Evolutionary conservation across 2,888 invertebrate species (phyloP).

Genomic region (Xestia sexstrigata): DNA sequence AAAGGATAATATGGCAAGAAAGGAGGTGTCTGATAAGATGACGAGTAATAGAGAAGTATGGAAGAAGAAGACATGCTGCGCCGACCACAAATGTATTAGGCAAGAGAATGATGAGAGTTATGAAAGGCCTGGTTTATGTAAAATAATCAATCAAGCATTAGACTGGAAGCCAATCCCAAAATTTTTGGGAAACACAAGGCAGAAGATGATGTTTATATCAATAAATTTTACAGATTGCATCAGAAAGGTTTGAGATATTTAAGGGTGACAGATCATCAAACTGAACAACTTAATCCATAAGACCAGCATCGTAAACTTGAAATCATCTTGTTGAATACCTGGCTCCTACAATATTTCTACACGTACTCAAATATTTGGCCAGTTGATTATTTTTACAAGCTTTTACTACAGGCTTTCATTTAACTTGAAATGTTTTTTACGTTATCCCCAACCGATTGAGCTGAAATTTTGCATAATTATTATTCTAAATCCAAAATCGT

Average conservation of each 20-base stretch:
- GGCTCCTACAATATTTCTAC: not conserved
- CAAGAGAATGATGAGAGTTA: not conserved
- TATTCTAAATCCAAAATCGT: not conserved
- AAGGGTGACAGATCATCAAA: not conserved
- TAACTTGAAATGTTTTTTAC: too few relatives aligned
- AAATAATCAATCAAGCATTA: not conserved
- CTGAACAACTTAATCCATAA: not conserved
- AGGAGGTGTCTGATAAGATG: too few relatives aligned
- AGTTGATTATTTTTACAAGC: not conserved
- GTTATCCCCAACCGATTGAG: too few relatives aligned
- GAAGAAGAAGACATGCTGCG: too few relatives aligned
- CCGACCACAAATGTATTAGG: too few relatives aligned
- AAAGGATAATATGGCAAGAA: too few relatives aligned
- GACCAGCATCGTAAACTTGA: not conserved
- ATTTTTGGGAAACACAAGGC: not conserved
- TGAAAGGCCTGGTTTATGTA: not conserved
- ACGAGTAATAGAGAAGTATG: too few relatives aligned
- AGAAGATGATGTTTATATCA: not conserved
- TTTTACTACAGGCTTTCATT: too few relatives aligned
- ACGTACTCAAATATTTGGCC: not conserved
- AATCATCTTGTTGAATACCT: not conserved
- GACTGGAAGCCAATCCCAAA: not conserved
- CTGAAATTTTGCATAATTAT: too few relatives aligned
- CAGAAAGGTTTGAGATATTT: not conserved
- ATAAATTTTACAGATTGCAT: not conserved